phyloP scores from a whole-genome alignment of 2,797 vertebrate species.

The Bradypus variegatus region DNA sequence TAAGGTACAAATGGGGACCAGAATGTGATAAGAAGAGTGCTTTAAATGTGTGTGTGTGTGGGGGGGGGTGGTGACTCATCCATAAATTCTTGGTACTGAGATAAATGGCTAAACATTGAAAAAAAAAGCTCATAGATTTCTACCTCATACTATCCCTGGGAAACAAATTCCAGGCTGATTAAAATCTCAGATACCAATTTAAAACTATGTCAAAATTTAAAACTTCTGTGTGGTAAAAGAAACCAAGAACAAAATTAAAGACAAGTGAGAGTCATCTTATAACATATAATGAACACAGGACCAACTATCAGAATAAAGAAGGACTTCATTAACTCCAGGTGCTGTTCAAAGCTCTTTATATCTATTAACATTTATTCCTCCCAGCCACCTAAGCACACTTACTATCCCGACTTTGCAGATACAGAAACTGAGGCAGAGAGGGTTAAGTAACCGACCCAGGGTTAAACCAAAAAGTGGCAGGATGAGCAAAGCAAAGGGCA shows the following conservation, averaged over 20 bases:
- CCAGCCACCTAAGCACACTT: neutral
- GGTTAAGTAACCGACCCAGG: constrained; percentile 1
- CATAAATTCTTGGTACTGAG: neutral
- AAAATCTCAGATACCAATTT: neutral
- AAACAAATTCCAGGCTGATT: neutral
- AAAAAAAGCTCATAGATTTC: neutral
- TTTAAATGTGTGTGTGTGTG: neutral
- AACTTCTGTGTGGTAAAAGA: neutral
- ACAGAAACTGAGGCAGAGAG: neutral
- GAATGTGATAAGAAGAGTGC: neutral
- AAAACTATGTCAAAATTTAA: neutral
- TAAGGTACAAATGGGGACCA: neutral
- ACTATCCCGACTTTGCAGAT: neutral
- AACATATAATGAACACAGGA: no score
- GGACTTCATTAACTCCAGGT: neutral
- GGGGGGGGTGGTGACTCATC: neutral
- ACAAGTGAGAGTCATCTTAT: neutral
- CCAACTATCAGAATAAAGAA: no score
- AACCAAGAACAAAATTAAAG: neutral
- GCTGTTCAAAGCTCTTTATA: neutral
- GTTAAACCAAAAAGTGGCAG: neutral
- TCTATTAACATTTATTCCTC: neutral
- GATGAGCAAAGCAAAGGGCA: neutral
- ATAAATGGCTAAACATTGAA: neutral
- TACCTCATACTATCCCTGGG: neutral